phyloP scores from a whole-genome alignment of 2,113 vertebrate species.

The Atlantisia rogersi region DNA sequence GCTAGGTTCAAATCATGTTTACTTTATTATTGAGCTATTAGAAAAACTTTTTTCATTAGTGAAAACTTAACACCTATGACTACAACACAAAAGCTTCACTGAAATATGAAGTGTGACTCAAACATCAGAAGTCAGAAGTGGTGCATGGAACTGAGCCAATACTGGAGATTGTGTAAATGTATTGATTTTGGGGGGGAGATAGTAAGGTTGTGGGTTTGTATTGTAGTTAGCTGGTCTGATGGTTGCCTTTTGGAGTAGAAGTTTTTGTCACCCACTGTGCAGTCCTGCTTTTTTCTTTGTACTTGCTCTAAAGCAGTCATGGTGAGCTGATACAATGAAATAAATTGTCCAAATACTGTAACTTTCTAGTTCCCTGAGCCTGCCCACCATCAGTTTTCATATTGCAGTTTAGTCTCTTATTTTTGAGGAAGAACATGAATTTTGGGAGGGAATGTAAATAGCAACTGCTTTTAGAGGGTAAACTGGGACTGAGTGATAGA shows the following conservation, averaged over 20 bases:
- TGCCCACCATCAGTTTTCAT: neutral
- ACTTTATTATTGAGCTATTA: neutral
- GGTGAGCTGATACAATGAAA: neutral
- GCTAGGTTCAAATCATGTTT: neutral
- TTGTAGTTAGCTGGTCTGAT: neutral
- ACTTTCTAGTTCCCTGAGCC: neutral
- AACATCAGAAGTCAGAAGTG: neutral
- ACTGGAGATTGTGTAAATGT: neutral
- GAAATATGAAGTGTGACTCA: neutral
- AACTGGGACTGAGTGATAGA: neutral
- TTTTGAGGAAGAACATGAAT: neutral
- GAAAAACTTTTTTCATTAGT: neutral
- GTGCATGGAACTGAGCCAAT: neutral
- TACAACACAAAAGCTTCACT: neutral
- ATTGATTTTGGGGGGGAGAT: neutral
- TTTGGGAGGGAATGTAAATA: neutral
- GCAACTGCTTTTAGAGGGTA: neutral
- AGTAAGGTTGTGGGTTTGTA: neutral
- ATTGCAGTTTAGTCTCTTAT: neutral
- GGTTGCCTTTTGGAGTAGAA: neutral
- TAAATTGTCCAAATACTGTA: neutral
- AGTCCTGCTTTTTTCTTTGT: neutral
- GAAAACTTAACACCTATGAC: neutral
- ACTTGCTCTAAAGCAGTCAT: neutral
- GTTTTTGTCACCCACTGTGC: neutral